phyloP scores from a whole-genome alignment of 2,888 invertebrate species.

The Hirtodrosophila histrioides region DNA sequence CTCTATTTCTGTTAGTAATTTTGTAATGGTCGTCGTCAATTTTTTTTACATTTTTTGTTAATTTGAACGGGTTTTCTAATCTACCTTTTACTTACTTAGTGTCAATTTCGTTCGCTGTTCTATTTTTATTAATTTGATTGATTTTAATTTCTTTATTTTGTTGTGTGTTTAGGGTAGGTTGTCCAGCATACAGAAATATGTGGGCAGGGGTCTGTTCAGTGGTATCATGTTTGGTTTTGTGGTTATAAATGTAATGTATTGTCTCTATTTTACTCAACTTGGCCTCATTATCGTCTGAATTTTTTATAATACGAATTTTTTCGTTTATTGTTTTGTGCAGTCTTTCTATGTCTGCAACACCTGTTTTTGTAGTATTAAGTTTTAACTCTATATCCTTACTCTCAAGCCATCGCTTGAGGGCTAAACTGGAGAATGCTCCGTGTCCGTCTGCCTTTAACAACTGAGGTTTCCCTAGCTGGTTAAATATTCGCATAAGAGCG shows the following conservation, averaged over 20 bases:
- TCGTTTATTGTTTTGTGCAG: neutral
- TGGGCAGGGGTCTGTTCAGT: conserved; percentile 4
- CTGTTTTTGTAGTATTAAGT: conserved; percentile 6
- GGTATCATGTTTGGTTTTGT: conserved; percentile 5
- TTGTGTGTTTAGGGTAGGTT: neutral
- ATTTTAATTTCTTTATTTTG: neutral
- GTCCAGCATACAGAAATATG: conserved; percentile 6
- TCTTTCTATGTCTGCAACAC: conserved; percentile 1
- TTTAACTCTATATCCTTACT: conserved; percentile 5
- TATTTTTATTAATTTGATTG: too few species aligned
- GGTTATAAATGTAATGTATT: neutral
- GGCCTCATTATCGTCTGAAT: neutral
- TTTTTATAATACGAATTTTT: neutral
- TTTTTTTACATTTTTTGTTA: conserved; percentile 4
- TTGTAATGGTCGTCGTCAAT: conserved; percentile 1
- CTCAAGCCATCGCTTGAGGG: conserved; percentile 4
- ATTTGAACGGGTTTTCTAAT: conserved; percentile 11
- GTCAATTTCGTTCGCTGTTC: conserved; percentile 1
- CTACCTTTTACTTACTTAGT: conserved; percentile 1
- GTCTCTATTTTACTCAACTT: conserved; percentile 3
- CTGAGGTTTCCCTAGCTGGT: neutral
- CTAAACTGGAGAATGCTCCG: conserved; percentile 10
- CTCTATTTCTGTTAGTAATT: conserved; percentile 11
- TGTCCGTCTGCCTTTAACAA: conserved; percentile 9
- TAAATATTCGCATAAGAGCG: neutral